A percentile compares a stretch with the other conserved stretches of the same genome.
phyloP scores from a whole-genome alignment of 2,113 vertebrate genomes.

The Epinephelus fuscoguttatus region DNA sequence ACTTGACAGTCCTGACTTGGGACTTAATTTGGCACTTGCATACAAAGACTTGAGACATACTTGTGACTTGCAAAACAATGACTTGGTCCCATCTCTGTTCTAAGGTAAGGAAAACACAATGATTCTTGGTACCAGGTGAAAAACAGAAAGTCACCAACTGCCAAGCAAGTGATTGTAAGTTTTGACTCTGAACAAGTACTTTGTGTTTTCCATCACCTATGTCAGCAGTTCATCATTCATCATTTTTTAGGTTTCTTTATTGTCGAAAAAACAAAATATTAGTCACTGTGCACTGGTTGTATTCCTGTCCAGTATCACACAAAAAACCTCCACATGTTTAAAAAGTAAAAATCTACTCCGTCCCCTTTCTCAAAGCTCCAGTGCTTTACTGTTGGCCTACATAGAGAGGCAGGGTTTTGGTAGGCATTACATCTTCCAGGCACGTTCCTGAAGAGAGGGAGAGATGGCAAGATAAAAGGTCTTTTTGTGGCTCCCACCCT shows the following conservation, averaged over 20 bases:
- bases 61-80: too few relatives aligned
- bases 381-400: conserved; percentile 32
- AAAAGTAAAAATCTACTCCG: conserved; percentile 36
- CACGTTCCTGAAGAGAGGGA: conserved; percentile 47
- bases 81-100: too few relatives aligned
- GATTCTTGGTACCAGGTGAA: too few relatives aligned
- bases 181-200: not conserved
- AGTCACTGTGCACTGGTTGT: not conserved
- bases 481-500: conserved; percentile 49
- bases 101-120: too few relatives aligned
- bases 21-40: too few relatives aligned
- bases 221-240: not conserved
- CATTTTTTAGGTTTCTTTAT: not conserved
- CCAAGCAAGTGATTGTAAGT: conserved; percentile 21
- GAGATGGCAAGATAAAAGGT: conserved; percentile 61
- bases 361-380: conserved; percentile 20
- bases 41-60: too few relatives aligned
- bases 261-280: not conserved
- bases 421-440: conserved; percentile 55
- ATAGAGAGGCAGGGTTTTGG: conserved; percentile 43
- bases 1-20: too few relatives aligned
- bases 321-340: conserved; percentile 1
- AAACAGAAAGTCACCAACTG: not conserved
- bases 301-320: conserved; percentile 5
- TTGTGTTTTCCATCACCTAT: not conserved